Conservation (phyloP, 1,140 invertebrate species). For the Euborellia annulipes region DNA sequence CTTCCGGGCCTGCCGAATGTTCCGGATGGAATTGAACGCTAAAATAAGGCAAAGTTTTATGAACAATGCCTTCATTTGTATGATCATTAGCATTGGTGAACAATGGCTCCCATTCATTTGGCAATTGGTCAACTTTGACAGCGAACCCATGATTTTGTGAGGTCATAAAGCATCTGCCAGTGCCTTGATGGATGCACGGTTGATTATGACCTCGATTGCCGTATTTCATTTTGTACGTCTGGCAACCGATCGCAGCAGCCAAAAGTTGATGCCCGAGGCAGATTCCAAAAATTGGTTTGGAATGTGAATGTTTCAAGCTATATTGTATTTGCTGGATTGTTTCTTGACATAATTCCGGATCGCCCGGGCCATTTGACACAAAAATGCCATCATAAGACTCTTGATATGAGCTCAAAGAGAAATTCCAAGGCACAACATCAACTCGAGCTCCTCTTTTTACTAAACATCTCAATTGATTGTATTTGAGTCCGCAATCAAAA, state of each 20-base stretch:
- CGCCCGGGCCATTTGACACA: constrained; percentile 93
- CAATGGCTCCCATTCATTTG: constrained; percentile 63
- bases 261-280: constrained; percentile 95
- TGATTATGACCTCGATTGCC: constrained; percentile 99
- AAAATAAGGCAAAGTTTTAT: constrained; percentile 63
- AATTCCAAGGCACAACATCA: constrained; percentile 84
- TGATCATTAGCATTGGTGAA: constrained; percentile 89
- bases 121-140: constrained; percentile 55
- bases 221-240: constrained; percentile 90
- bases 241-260: constrained; percentile 69
- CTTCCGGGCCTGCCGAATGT: constrained; percentile 88
- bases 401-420: constrained; percentile 35
- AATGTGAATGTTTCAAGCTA: constrained; percentile 32
- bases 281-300: constrained; percentile 86
- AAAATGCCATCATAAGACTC: constrained; percentile 86
- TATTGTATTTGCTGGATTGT: constrained; percentile 59
- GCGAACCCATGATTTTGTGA: constrained; percentile 99
- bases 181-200: constrained; percentile 74
- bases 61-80: constrained; percentile 80
- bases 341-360: constrained; percentile 66
- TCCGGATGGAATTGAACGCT: constrained; percentile 99
- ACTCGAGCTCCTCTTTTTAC: constrained; percentile 69
- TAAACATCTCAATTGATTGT: constrained; percentile 90
- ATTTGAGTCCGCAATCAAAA: constrained; percentile 91
- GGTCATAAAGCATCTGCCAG: constrained; percentile 88